These are phyloP conservation scores for Conops quadrifasciatus DNA, from an alignment of 2,888 invertebrate species.

Conservation along the genomic window DNA sequence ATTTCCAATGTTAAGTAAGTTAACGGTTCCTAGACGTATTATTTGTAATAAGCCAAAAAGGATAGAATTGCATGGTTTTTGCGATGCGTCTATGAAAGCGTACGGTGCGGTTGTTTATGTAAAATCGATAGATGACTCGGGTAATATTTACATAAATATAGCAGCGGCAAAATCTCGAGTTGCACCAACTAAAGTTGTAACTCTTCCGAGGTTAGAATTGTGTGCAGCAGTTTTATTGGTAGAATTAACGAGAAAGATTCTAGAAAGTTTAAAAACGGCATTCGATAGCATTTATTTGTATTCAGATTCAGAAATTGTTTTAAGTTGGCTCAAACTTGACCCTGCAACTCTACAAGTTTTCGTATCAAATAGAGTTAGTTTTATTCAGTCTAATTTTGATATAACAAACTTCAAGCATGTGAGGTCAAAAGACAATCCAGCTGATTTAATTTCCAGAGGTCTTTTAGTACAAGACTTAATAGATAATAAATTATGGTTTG, in stretches of 20 bases:
- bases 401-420: no score
- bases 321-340: slow-evolving; percentile 26
- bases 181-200: no score
- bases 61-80: slow-evolving; percentile 19
- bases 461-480: no score
- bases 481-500: no score
- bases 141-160: no score
- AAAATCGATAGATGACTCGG: not conserved
- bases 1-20: slow-evolving; percentile 6
- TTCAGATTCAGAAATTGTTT: slow-evolving; percentile 31
- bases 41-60: not conserved
- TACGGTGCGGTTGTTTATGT: slow-evolving; percentile 10
- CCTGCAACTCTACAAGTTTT: slow-evolving; percentile 23
- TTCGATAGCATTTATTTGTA: no score
- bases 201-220: no score
- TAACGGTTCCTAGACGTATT: slow-evolving; percentile 5
- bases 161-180: slow-evolving; percentile 38
- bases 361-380: slow-evolving; percentile 28
- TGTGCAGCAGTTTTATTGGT: no score
- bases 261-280: not conserved
- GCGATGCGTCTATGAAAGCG: slow-evolving; percentile 29
- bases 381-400: slow-evolving; percentile 21
- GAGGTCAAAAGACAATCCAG: not conserved
- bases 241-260: slow-evolving; percentile 22
- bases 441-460: no score